phyloP scores from a whole-genome alignment of 2,113 vertebrate species.

The Calcarius ornatus region DNA sequence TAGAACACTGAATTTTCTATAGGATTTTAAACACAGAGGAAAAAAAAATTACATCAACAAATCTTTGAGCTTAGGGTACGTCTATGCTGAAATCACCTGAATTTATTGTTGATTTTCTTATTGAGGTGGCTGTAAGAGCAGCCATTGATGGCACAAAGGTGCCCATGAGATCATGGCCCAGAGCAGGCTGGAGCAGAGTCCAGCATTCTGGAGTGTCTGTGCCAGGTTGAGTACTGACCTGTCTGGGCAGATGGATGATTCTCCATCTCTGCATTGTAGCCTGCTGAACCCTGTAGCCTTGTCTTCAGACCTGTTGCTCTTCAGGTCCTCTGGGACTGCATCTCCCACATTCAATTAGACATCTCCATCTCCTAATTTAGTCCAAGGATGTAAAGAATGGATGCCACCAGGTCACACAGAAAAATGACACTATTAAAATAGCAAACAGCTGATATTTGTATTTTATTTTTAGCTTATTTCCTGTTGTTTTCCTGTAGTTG shows the following conservation, averaged over 20 bases:
- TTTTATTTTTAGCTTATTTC: slow-evolving; percentile 43
- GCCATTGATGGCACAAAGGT: neutral
- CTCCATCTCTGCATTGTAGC: neutral
- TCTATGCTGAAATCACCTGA: neutral
- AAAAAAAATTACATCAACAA: too few species aligned
- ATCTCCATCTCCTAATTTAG: slow-evolving; percentile 10
- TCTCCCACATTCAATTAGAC: neutral
- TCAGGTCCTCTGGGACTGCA: neutral
- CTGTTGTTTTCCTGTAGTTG: neutral
- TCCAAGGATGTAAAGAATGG: neutral
- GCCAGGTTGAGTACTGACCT: neutral
- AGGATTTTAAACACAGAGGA: neutral
- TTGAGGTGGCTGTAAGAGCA: neutral
- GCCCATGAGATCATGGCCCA: neutral
- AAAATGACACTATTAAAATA: neutral
- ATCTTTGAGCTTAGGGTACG: neutral
- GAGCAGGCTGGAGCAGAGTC: neutral
- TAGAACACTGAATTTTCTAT: neutral
- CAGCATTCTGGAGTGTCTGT: neutral
- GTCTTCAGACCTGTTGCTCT: neutral
- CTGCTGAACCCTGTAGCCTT: neutral
- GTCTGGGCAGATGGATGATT: neutral
- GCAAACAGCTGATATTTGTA: neutral
- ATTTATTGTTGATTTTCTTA: neutral
- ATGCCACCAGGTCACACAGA: neutral